Percentiles rank a stretch among this genome's conserved stretches.
phyloP scores from a whole-genome alignment of 2,113 vertebrate genomes.

The Piliocolobus tephrosceles region DNA sequence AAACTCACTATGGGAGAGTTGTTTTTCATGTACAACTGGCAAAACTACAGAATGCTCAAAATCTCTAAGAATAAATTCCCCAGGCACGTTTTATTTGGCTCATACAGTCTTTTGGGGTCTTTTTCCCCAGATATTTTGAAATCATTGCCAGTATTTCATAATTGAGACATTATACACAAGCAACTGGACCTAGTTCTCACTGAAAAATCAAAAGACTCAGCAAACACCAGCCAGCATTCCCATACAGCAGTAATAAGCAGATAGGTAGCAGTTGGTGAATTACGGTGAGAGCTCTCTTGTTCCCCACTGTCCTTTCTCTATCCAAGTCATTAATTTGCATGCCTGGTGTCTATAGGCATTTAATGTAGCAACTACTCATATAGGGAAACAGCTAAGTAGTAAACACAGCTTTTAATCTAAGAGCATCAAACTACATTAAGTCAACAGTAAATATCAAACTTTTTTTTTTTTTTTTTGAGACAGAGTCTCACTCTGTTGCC shows the following conservation, averaged over 20 bases:
- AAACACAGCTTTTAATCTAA: neutral
- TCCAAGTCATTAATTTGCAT: neutral
- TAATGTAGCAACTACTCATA: neutral
- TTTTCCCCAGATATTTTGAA: neutral
- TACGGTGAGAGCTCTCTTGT: neutral
- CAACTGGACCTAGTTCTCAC: neutral
- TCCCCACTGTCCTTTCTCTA: neutral
- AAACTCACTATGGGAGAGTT: neutral
- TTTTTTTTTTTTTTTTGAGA: too few relatives aligned
- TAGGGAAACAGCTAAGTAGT: neutral
- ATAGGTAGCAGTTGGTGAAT: neutral
- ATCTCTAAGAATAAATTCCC: constrained; percentile 47
- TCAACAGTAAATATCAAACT: neutral
- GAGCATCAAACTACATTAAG: constrained; percentile 12
- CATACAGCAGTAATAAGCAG: neutral
- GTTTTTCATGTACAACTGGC: constrained; percentile 29
- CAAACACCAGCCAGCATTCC: neutral
- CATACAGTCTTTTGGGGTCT: neutral
- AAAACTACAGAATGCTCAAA: constrained; percentile 3
- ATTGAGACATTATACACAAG: neutral
- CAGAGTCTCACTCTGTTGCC: too few relatives aligned
- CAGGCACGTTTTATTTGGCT: constrained; percentile 37
- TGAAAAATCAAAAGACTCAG: neutral
- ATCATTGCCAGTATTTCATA: constrained; percentile 33
- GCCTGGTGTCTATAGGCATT: neutral